phyloP scores from a whole-genome alignment of 2,113 vertebrate species.

The Pluvialis apricaria region DNA sequence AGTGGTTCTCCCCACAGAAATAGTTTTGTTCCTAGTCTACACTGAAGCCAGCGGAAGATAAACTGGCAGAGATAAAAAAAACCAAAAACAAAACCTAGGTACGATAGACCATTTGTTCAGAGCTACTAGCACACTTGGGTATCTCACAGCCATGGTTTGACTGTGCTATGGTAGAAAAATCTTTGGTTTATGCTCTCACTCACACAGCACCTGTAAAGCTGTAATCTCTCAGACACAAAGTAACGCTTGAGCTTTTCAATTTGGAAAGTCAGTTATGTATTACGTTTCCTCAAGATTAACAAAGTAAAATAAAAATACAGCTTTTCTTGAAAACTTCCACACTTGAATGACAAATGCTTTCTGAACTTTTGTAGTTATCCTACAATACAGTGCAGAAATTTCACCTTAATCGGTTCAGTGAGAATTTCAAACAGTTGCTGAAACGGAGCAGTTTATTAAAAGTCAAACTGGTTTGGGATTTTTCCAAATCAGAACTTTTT shows the following conservation, averaged over 20 bases:
- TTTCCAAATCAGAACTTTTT: neutral
- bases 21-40: neutral
- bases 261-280: neutral
- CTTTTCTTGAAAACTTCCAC: neutral
- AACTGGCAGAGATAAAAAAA: neutral
- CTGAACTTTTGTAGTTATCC: neutral
- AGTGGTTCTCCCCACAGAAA: neutral
- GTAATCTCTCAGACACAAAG: neutral
- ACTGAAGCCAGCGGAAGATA: neutral
- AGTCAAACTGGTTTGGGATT: neutral
- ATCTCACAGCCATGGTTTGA: neutral
- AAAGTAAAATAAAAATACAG: neutral
- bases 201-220: neutral
- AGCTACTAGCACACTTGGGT: neutral
- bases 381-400: neutral
- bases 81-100: neutral
- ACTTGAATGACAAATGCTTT: neutral
- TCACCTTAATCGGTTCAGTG: neutral
- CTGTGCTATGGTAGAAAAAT: neutral
- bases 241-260: neutral
- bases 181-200: neutral
- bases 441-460: neutral
- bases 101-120: neutral
- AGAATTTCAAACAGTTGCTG: neutral
- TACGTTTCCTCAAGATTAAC: neutral